phyloP scores from a whole-genome alignment of 2,113 vertebrate species.

The Vimba vimba region DNA sequence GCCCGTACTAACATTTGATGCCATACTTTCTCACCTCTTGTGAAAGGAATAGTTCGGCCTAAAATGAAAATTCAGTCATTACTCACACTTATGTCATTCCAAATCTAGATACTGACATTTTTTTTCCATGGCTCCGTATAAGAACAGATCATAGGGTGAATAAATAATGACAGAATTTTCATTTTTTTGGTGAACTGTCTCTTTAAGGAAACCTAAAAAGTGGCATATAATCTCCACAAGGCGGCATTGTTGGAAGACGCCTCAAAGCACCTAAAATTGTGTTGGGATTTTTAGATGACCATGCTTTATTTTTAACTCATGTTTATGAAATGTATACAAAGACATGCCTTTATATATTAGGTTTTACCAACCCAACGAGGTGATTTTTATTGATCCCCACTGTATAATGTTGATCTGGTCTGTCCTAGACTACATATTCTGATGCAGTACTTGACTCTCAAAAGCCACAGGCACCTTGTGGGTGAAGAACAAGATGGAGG shows the following conservation, averaged over 20 bases:
- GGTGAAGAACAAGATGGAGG: constrained; percentile 57
- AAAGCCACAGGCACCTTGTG: constrained; percentile 76
- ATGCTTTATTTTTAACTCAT: constrained; percentile 70
- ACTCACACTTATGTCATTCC: neutral
- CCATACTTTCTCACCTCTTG: constrained; percentile 58
- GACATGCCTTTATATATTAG: constrained; percentile 73
- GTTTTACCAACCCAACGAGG: constrained; percentile 73
- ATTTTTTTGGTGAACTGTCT: neutral
- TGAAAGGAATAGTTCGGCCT: constrained; percentile 47
- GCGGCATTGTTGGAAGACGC: constrained; percentile 68
- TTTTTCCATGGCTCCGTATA: neutral
- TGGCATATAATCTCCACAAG: constrained; percentile 70
- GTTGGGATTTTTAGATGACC: constrained; percentile 61
- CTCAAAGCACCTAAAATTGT: constrained; percentile 67
- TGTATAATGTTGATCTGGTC: neutral
- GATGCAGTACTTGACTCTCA: constrained; percentile 78
- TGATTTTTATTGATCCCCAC: constrained; percentile 73
- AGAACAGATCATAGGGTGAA: neutral
- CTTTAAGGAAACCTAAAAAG: constrained; percentile 52
- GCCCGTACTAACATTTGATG: constrained; percentile 64
- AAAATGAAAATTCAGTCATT: neutral
- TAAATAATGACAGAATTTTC: neutral
- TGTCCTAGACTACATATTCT: constrained; percentile 59
- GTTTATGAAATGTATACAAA: constrained; percentile 72
- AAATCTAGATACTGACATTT: neutral